phyloP scores from a whole-genome alignment of 2,113 vertebrate species.

The Rutilus rutilus region DNA sequence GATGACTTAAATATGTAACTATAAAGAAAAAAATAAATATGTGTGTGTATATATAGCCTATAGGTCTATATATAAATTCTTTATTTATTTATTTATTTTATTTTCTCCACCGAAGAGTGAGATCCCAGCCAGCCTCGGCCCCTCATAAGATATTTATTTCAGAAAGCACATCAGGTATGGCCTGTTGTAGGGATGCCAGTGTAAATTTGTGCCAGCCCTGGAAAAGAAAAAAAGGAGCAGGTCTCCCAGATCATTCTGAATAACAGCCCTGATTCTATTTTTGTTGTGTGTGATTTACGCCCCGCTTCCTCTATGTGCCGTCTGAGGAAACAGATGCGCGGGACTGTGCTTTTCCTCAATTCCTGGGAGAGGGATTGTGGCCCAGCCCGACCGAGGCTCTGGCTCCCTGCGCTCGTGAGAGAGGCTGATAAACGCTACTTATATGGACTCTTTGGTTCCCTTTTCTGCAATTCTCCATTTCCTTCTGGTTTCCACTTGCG shows the following conservation, averaged over 20 bases:
- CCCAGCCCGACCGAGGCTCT: conserved; percentile 79
- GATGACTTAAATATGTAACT: background rate
- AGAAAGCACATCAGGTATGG: background rate
- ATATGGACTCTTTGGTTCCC: conserved; percentile 86
- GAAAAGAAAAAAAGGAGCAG: background rate
- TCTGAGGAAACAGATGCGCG: conserved; percentile 98
- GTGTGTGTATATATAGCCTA: no score
- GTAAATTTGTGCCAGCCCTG: conserved; percentile 19
- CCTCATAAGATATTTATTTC: background rate
- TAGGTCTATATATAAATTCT: no score
- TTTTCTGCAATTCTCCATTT: conserved; percentile 86
- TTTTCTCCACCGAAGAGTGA: no score
- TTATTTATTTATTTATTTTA: no score
- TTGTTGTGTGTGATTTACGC: conserved; percentile 88
- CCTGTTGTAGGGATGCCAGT: background rate
- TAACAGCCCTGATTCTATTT: conserved; percentile 84
- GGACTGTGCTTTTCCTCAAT: conserved; percentile 88
- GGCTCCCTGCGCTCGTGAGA: conserved; percentile 90
- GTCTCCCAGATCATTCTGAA: conserved; percentile 67
- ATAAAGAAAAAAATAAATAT: background rate
- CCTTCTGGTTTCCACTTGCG: conserved; percentile 96
- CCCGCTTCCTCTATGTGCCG: conserved; percentile 88
- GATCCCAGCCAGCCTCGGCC: no score
- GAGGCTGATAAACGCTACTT: conserved; percentile 82
- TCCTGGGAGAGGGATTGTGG: conserved; percentile 86